Evolutionary conservation across 2,113 vertebrate genomes (phyloP).

Genomic region (Semnornis frantzii): DNA sequence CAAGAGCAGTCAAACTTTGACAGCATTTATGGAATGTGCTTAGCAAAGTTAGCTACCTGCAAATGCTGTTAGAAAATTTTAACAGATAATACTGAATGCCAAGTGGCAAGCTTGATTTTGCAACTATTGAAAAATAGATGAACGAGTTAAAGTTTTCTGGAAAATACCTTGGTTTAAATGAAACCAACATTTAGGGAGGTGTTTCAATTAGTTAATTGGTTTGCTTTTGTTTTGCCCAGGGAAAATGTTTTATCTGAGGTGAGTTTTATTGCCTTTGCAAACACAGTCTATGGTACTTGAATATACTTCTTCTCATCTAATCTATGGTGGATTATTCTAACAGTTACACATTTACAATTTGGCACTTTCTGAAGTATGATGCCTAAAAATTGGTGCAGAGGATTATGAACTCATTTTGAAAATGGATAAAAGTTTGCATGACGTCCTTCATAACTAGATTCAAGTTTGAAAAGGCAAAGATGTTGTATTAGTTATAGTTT

Average conservation of each 20-base stretch:
- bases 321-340: background rate
- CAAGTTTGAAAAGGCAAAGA: background rate
- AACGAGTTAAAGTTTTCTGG: background rate
- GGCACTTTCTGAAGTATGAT: background rate
- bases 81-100: background rate
- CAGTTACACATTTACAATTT: background rate
- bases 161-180: background rate
- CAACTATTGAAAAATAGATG: constrained; percentile 17
- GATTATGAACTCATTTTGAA: background rate
- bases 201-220: background rate
- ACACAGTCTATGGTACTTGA: background rate
- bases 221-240: background rate
- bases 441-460: background rate
- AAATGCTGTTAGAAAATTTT: background rate
- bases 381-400: background rate
- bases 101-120: constrained; percentile 25
- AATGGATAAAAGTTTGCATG: background rate
- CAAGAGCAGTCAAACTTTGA: background rate
- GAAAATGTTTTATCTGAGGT: background rate
- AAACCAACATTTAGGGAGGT: background rate
- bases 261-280: background rate
- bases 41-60: background rate
- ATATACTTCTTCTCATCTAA: background rate
- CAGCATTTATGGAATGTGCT: background rate
- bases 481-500: no score